Base-by-base conservation (phyloP, 2,113 vertebrate species). In the Phalacrocorax aristotelis region DNA sequence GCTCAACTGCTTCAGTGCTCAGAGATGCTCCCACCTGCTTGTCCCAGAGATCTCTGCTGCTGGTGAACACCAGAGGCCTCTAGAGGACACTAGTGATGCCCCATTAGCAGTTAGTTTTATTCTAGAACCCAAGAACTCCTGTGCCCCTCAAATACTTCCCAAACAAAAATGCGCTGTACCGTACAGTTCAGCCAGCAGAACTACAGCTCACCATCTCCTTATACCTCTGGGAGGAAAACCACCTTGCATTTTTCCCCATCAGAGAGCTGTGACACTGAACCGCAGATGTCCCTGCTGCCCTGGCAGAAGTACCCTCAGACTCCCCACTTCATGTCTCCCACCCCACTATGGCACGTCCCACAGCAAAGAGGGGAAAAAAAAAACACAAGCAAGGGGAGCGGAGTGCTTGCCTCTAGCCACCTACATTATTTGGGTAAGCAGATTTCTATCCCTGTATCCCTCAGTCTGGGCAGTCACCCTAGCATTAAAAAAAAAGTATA, bases 181-280 rank as follows among this genome's bases (percentile, higher is more conserved):
- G 55, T 12, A 8, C 36, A 15, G 30, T 9, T 25, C 71, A 72
- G 34, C 18, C 49, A 32, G 71, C 9, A 25, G 54, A 34, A 17
- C 3, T 42, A 51, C 0, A 2, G 36, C 49, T 80, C 51, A 0
- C 8, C 3, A 7, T 69, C 49, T 34, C 55, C 74, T 60, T 11
- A 10, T 2, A 49, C 36, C 23, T 23, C 71, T 18, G 27, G 27
- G 13, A 51, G 16, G 20, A 75, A 49, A 51, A 12, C 22, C 3
- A 26, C 65, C 54, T 30, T 1, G 0, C 3, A 2, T 16, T 23
- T 34, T 21, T 13, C 29, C 54, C 80, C 51, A 55, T 10, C 22
- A 52, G 29, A 54, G 30, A 19, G 21, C 14, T 7, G 12, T 1
- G 13, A 58, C 38, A 32, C 55, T 57, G 38, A 57, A 29, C 44